Conservation (phyloP, 2,113 vertebrate species). For the Salminus brasiliensis region DNA sequence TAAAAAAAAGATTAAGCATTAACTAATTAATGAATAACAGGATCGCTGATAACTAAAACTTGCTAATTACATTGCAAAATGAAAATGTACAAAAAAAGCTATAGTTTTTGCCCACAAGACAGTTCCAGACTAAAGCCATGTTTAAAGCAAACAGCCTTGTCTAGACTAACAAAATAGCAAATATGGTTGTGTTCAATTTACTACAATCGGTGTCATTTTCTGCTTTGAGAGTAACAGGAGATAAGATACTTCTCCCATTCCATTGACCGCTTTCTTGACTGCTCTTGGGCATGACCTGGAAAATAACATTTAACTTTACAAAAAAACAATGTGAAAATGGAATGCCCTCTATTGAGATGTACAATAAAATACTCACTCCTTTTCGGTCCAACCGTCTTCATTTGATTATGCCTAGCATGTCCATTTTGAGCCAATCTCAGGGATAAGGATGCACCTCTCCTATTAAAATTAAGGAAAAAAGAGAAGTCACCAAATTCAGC, state of each 20-base stretch:
- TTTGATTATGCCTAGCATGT: conserved; percentile 63
- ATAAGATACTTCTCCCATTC: conserved; percentile 72
- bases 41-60: too few relatives aligned
- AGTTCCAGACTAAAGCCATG: neutral
- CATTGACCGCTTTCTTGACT: conserved; percentile 42
- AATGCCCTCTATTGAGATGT: conserved; percentile 23
- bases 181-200: neutral
- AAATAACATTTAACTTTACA: conserved; percentile 7
- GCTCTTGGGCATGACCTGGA: conserved; percentile 48
- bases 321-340: neutral
- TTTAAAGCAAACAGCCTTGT: neutral
- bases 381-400: conserved; percentile 47
- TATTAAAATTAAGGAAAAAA: conserved; percentile 40
- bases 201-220: conserved; percentile 25
- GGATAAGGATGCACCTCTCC: conserved; percentile 73
- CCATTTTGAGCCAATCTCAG: conserved; percentile 73
- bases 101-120: neutral
- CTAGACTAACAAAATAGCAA: neutral
- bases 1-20: too few relatives aligned
- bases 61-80: too few relatives aligned
- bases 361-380: conserved; percentile 60
- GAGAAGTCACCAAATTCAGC: too few relatives aligned
- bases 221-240: conserved; percentile 60
- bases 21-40: too few relatives aligned
- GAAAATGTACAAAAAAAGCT: neutral